A percentile compares a stretch with the other conserved stretches of the same genome.
Conservation (phyloP, 2,888 invertebrate species). For the Chymomyza amoena region DNA sequence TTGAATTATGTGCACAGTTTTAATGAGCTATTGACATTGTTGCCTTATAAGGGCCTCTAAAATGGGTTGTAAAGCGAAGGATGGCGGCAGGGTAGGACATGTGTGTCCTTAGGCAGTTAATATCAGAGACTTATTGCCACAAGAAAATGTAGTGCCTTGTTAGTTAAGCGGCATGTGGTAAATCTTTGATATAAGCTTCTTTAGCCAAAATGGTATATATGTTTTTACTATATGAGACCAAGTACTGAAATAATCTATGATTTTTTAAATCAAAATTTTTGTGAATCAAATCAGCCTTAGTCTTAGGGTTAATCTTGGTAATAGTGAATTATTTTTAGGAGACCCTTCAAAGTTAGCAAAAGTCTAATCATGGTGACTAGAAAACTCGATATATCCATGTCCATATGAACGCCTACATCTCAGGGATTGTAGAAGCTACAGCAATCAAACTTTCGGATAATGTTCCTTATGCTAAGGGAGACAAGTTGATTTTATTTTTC, state of each 20-base stretch:
- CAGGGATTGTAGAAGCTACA: no score
- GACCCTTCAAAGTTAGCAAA: no score
- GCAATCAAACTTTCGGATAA: no score
- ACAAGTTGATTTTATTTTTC: no score
- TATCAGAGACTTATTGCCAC: not conserved
- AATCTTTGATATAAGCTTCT: not conserved
- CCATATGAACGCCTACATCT: no score
- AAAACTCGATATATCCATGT: no score
- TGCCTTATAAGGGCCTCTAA: not conserved
- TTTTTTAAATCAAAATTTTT: not conserved
- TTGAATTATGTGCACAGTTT: constrained; percentile 13
- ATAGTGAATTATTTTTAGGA: no score
- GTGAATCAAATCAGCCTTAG: no score
- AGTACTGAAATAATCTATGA: not conserved
- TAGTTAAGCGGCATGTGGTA: not conserved
- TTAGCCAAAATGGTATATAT: not conserved
- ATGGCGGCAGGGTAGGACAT: not conserved
- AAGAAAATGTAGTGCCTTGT: not conserved
- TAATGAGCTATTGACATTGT: constrained; percentile 19
- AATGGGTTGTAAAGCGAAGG: not conserved
- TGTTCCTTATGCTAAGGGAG: no score
- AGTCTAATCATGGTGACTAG: no score
- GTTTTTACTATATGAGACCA: not conserved
- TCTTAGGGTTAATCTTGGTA: no score
- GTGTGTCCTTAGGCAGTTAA: not conserved